Evolutionary conservation across 2,113 vertebrate genomes (phyloP), one percentile per base, ranked within the genome.

Genomic region (Tupaia tana): DNA sequence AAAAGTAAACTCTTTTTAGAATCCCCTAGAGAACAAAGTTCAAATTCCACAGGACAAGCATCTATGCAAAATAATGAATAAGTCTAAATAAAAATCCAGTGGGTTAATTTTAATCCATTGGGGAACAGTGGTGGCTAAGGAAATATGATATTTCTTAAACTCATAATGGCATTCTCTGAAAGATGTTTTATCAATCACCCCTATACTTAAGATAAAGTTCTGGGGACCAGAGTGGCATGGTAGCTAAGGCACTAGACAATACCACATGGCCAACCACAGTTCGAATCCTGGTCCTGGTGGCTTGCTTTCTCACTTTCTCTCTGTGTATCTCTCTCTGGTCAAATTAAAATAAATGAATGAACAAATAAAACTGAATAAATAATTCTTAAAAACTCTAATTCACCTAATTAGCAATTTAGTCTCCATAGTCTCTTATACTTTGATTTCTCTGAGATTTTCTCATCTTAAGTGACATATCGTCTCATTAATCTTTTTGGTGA

Each of bases 1-100:
- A 74, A 95, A 80, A 96, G 70, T 90, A 85, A 94, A 52, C 74
- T 81, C 87, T n/a, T 93, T 96, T 54, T 80, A 56, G 34, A 75
- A 43, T 66, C 29, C 87, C 12, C 82, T 80, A 56, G n/a, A 87
- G 54, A 96, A 89, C 54, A 93, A 95, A 96, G 74, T 96, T 93
- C 89, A 95, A 74, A 94, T 75, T 93, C 63, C 69, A 94, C 22
- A 63, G 58, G 64, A 56, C 4, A 84, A 82, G 31, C 6, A 78
- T 29, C 25, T 80, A 79, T 78, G 66, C 16, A 77, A 90, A 95
- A 79, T 64, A 93, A 77, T n/a, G 82, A 79, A 18, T 88, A 64
- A 84, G 61, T 58, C 34, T 73, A 84, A 94, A 66, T 63, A 89
- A 93, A 90, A 89, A 70, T 34, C n/a, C 67, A 79, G 25, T 43